These are phyloP conservation scores for Triops cancriformis DNA, from an alignment of 1,140 invertebrate species.

Conservation along the genomic window DNA sequence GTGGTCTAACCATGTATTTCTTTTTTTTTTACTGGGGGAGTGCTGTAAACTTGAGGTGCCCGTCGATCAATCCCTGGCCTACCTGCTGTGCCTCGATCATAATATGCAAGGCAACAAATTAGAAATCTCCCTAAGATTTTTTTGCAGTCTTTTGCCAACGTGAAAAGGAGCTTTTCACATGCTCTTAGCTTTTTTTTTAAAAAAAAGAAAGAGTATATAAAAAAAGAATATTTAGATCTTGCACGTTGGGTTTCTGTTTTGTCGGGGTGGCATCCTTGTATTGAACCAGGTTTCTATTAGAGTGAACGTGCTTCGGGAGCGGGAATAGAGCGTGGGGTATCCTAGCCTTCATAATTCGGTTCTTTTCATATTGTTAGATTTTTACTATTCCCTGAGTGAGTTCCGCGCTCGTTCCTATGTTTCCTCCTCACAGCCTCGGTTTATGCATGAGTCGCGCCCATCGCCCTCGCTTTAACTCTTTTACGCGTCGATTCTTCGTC, in stretches of 20 bases:
- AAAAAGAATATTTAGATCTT: too few relatives aligned
- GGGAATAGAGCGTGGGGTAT: neutral
- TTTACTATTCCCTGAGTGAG: slow-evolving; percentile 7
- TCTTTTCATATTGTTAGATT: neutral
- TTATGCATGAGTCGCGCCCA: slow-evolving; percentile 11
- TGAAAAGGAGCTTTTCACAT: neutral
- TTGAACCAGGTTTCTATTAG: neutral
- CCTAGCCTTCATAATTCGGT: neutral
- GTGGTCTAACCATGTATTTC: neutral
- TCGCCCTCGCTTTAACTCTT: slow-evolving; percentile 23
- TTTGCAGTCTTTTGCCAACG: neutral
- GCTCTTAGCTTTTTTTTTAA: neutral
- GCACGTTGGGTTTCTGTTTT: neutral
- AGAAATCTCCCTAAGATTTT: neutral
- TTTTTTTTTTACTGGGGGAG: neutral
- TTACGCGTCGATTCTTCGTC: slow-evolving; percentile 27
- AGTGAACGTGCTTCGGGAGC: neutral
- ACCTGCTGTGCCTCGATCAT: neutral
- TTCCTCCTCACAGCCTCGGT: neutral
- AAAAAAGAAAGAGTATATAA: neutral
- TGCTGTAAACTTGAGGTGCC: neutral
- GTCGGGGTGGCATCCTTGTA: neutral
- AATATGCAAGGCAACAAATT: neutral
- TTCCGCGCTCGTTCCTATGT: neutral
- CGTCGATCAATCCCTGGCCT: slow-evolving; percentile 9